Conservation (phyloP, 2,888 invertebrate genomes). For the Hyposoter dolosus region DNA sequence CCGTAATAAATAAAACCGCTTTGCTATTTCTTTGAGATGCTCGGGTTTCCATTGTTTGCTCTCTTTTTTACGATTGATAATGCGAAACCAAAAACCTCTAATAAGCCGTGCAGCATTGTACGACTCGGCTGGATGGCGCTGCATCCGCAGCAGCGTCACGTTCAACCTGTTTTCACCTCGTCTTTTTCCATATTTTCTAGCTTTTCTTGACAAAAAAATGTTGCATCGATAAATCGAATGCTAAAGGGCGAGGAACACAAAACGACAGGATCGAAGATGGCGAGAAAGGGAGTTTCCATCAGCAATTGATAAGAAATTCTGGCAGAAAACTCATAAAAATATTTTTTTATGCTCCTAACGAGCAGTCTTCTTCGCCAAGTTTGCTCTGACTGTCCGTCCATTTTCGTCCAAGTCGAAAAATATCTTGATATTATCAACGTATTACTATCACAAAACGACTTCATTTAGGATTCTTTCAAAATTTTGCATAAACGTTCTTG, state of each 20-base stretch:
- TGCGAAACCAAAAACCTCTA: neutral
- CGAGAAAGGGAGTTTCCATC: neutral
- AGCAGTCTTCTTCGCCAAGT: no score
- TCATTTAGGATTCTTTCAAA: no score
- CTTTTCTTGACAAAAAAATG: neutral
- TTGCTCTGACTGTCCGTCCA: no score
- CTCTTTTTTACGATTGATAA: neutral
- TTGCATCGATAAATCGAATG: neutral
- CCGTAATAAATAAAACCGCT: conserved; percentile 6
- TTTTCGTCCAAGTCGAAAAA: no score
- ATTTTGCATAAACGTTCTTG: no score
- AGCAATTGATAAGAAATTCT: no score
- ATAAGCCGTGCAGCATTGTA: conserved; percentile 21
- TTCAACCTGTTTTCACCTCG: neutral
- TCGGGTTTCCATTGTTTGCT: neutral
- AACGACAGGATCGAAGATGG: neutral
- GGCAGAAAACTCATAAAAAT: no score
- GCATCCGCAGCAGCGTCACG: neutral
- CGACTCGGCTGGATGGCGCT: conserved; percentile 27
- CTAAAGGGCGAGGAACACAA: neutral
- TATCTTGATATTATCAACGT: no score
- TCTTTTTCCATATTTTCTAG: neutral
- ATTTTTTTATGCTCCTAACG: no score
- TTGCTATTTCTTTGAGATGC: neutral
- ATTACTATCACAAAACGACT: no score